These are phyloP conservation scores for Drosophila tsacasi DNA, from an alignment of 1,140 invertebrate species.

Conservation along the genomic window DNA sequence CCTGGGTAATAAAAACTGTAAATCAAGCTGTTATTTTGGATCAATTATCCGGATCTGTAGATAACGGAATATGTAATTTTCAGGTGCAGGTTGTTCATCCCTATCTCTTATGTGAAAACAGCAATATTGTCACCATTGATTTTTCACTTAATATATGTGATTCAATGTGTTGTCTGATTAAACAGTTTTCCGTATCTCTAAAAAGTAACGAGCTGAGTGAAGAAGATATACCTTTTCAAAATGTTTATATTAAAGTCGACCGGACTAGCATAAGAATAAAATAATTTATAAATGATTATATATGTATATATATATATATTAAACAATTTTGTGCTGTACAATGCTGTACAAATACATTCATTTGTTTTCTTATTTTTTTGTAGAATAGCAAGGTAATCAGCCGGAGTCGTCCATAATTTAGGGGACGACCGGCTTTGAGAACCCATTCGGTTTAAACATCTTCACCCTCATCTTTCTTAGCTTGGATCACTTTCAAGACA, in stretches of 20 bases:
- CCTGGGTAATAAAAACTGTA: constrained; percentile 85
- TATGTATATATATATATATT: neutral
- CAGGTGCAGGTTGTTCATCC: constrained; percentile 27
- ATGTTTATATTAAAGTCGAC: constrained; percentile 49
- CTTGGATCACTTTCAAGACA: no score
- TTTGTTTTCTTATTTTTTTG: no score
- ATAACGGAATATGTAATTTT: constrained; percentile 54
- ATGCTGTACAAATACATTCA: no score
- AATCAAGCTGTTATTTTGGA: constrained; percentile 41
- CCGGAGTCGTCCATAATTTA: no score
- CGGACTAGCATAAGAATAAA: constrained; percentile 24
- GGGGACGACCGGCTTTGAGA: no score
- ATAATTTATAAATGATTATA: neutral
- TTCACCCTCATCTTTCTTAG: no score
- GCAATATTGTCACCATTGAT: constrained; percentile 44
- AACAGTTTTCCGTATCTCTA: constrained; percentile 55
- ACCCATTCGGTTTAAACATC: no score
- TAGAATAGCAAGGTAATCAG: no score
- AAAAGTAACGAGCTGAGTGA: constrained; percentile 1
- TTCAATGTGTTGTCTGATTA: constrained; percentile 68
- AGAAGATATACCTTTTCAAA: constrained; percentile 19
- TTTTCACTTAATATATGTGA: constrained; percentile 69
- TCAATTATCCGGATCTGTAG: constrained; percentile 44
- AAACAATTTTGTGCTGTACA: no score
- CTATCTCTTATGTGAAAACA: neutral